These are phyloP conservation scores for Cyphomyrmex costatus DNA, from an alignment of 1,140 invertebrate species.

Conservation along the genomic window DNA sequence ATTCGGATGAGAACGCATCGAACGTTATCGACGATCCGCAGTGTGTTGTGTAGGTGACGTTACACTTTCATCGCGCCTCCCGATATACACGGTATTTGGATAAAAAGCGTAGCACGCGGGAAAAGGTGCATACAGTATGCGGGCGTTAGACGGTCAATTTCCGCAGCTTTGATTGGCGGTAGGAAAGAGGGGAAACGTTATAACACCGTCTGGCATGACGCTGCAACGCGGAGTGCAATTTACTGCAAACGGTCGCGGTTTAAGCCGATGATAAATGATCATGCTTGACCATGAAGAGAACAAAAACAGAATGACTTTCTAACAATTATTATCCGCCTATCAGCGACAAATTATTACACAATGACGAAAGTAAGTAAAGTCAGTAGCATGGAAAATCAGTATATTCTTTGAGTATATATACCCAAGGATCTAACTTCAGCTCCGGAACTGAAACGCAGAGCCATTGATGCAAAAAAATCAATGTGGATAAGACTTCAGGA, in stretches of 20 bases:
- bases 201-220: conserved; percentile 75
- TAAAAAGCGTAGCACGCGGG: conserved; percentile 62
- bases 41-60: conserved; percentile 49
- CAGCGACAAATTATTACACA: conserved; percentile 48
- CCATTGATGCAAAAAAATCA: no score
- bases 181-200: conserved; percentile 74
- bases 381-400: conserved; percentile 4
- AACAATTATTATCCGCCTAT: conserved; percentile 70
- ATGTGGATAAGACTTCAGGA: no score
- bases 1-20: conserved; percentile 54
- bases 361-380: conserved; percentile 21
- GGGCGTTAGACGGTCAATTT: conserved; percentile 78
- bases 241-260: conserved; percentile 71
- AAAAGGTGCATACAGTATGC: conserved; percentile 65
- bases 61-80: conserved; percentile 48
- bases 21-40: conserved; percentile 48
- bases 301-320: conserved; percentile 74
- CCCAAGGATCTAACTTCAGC: background rate
- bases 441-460: no score
- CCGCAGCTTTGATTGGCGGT: conserved; percentile 75
- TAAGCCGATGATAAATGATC: conserved; percentile 75
- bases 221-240: conserved; percentile 71
- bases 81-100: conserved; percentile 53
- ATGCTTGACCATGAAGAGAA: conserved; percentile 69
- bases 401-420: background rate